Evolutionary conservation across 2,797 vertebrate species (phyloP).

Genomic region (Neosalanx taihuensis): DNA sequence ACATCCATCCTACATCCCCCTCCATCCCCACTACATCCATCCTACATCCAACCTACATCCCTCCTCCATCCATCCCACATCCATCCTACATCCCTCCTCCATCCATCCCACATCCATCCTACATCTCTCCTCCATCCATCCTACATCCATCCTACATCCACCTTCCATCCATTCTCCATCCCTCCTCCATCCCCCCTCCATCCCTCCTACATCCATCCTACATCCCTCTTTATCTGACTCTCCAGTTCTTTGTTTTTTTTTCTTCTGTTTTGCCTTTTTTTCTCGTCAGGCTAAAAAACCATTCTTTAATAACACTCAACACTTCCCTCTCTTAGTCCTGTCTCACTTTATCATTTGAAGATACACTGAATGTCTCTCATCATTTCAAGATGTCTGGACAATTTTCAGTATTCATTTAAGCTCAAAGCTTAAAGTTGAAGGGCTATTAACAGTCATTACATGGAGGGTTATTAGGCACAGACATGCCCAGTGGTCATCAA

Average conservation of each 20-base stretch:
- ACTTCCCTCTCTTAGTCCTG: conserved; percentile 4
- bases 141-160: too few relatives aligned
- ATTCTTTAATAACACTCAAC: neutral
- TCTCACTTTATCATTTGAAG: conserved; percentile 49
- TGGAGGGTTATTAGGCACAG: conserved; percentile 61
- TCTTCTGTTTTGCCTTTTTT: neutral
- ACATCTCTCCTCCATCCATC: neutral
- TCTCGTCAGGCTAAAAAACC: neutral
- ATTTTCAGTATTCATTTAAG: conserved; percentile 71
- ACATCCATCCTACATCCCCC: too few relatives aligned
- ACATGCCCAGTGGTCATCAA: conserved; percentile 35
- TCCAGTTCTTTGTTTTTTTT: neutral
- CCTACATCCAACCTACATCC: too few relatives aligned
- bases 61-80: too few relatives aligned
- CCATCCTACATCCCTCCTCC: too few relatives aligned
- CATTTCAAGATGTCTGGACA: conserved; percentile 68
- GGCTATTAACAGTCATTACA: conserved; percentile 73
- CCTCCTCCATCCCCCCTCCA: too few relatives aligned
- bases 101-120: too few relatives aligned
- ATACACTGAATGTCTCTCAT: conserved; percentile 47
- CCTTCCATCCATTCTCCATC: too few relatives aligned
- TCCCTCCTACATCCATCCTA: too few relatives aligned
- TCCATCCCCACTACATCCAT: too few relatives aligned
- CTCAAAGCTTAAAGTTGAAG: conserved; percentile 68
- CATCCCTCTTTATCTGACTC: neutral